These are phyloP conservation scores for Panthera leo DNA, from an alignment of 2,113 vertebrate genomes.

Conservation along the genomic window DNA sequence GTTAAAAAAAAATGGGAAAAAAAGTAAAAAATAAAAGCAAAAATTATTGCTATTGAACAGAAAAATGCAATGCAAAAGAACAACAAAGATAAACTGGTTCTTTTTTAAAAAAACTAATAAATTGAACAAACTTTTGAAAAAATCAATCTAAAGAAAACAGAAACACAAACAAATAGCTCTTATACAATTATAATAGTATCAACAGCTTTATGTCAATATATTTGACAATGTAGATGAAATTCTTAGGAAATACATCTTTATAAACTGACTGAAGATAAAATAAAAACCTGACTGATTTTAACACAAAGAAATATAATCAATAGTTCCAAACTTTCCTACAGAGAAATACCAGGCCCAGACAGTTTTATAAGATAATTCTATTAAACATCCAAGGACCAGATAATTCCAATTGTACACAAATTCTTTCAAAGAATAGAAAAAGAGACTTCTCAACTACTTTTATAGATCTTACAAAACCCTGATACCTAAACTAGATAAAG, in stretches of 20 bases:
- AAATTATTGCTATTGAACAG: background rate
- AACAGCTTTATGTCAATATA: background rate
- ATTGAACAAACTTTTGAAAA: background rate
- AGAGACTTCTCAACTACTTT: slow-evolving; percentile 1
- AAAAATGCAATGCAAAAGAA: background rate
- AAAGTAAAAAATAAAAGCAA: background rate
- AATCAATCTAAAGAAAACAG: background rate
- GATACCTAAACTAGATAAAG: slow-evolving; percentile 18
- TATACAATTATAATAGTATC: background rate
- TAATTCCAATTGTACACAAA: slow-evolving; percentile 1
- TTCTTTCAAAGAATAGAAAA: slow-evolving; percentile 42
- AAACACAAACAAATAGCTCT: background rate
- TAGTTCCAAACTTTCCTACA: slow-evolving; percentile 19
- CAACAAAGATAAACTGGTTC: background rate
- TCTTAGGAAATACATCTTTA: slow-evolving; percentile 11
- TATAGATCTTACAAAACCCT: slow-evolving; percentile 3
- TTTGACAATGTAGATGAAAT: slow-evolving; percentile 25
- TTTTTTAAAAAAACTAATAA: background rate
- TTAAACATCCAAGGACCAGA: slow-evolving; percentile 42
- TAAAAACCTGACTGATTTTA: background rate
- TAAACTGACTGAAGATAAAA: slow-evolving; percentile 30
- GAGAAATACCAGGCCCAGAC: background rate
- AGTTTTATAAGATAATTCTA: background rate
- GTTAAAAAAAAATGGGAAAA: background rate
- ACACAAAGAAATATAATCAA: background rate